Percentiles rank a stretch among this genome's conserved stretches.
Evolutionary conservation across 2,888 invertebrate species (phyloP).

Genomic region (Dynastes tityus): DNA sequence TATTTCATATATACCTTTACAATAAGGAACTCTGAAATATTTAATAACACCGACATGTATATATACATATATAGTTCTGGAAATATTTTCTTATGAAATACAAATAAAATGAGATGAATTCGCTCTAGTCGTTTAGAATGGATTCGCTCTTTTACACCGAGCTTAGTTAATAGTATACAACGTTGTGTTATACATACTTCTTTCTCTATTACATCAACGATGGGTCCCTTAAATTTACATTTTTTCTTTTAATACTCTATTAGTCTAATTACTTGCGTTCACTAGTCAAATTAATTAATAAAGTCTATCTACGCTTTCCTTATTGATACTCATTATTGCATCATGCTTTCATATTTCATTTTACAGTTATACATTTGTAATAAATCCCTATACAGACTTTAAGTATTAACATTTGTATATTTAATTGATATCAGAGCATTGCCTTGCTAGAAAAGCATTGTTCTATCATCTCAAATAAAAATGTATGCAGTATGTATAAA

Average conservation of each 20-base stretch:
- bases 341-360: too few relatives aligned
- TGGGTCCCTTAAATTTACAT: conserved; percentile 37
- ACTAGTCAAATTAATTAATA: background rate
- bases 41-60: conserved; percentile 31
- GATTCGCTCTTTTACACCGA: background rate
- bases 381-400: too few relatives aligned
- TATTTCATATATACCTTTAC: background rate
- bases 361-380: too few relatives aligned
- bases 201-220: conserved; percentile 2
- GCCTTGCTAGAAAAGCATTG: too few relatives aligned
- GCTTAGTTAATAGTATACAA: background rate
- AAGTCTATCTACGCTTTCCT: background rate
- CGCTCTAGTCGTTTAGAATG: background rate
- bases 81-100: background rate
- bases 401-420: too few relatives aligned
- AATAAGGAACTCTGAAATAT: conserved; percentile 42
- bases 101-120: background rate
- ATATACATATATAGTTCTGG: conserved; percentile 7
- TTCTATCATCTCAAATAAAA: too few relatives aligned
- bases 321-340: too few relatives aligned
- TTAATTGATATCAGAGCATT: too few relatives aligned
- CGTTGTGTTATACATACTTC: background rate
- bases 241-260: background rate
- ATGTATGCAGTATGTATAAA: too few relatives aligned
- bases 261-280: background rate